Percentiles rank a stretch among this genome's conserved stretches.
Conservation (phyloP, 2,113 vertebrate species). For the Tupaia tana region DNA sequence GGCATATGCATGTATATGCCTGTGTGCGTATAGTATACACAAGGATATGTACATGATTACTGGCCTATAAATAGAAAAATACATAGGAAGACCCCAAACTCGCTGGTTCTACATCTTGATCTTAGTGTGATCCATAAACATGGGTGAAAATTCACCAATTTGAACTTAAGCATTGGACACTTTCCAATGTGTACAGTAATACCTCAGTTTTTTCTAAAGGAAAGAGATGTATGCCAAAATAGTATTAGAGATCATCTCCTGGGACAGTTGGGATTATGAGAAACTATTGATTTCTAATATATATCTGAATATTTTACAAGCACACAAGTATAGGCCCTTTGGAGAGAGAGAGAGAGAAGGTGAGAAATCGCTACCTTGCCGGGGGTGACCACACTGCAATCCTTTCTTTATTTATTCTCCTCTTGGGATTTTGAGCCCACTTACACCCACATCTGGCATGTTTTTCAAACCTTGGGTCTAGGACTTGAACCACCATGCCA, state of each 20-base stretch:
- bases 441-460: no score
- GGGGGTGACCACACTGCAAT: no score
- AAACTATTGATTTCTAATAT: neutral
- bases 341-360: no score
- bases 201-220: neutral
- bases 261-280: neutral
- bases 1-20: neutral
- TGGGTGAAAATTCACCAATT: slow-evolving; percentile 16
- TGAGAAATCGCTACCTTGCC: no score
- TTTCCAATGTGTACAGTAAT: neutral
- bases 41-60: neutral
- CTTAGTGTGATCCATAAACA: neutral
- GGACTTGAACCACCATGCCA: no score
- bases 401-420: no score
- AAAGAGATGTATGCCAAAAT: neutral
- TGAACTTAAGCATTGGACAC: neutral
- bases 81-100: neutral
- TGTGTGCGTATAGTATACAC: neutral
- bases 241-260: neutral
- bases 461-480: no score
- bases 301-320: neutral
- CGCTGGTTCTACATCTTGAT: neutral
- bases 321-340: neutral
- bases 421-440: no score
- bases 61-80: neutral